These are phyloP conservation scores for Galbula dea DNA, from an alignment of 2,113 vertebrate species.

Conservation along the genomic window DNA sequence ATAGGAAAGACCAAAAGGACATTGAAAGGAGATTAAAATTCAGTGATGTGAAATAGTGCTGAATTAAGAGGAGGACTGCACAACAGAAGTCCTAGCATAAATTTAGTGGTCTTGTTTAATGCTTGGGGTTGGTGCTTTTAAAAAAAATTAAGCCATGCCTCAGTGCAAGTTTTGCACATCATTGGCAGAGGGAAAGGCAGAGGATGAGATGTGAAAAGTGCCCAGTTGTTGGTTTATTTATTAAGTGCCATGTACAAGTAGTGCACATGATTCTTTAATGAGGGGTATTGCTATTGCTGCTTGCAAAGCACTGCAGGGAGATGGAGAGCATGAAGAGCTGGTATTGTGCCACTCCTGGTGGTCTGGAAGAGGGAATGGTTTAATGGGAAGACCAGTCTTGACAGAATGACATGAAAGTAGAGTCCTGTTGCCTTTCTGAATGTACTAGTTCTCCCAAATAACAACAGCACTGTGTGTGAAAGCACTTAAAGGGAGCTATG, in stretches of 20 bases:
- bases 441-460: background rate
- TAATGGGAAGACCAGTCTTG: background rate
- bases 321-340: background rate
- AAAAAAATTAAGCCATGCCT: background rate
- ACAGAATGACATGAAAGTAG: background rate
- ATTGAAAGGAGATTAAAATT: background rate
- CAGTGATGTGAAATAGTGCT: background rate
- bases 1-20: slow-evolving; percentile 11
- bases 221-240: slow-evolving; percentile 42
- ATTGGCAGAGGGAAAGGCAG: background rate
- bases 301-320: background rate
- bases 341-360: no score
- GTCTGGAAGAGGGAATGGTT: background rate
- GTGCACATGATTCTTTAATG: slow-evolving; percentile 5
- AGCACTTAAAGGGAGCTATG: background rate
- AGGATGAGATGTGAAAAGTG: background rate
- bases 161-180: background rate
- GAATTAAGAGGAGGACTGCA: background rate
- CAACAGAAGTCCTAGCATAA: background rate
- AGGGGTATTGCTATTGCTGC: background rate
- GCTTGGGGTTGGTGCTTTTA: background rate
- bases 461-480: background rate
- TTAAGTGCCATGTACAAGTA: background rate
- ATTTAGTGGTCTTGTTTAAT: background rate
- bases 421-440: background rate